phyloP scores from a whole-genome alignment of 1,140 invertebrate genomes.

The Heliothis subflexa region DNA sequence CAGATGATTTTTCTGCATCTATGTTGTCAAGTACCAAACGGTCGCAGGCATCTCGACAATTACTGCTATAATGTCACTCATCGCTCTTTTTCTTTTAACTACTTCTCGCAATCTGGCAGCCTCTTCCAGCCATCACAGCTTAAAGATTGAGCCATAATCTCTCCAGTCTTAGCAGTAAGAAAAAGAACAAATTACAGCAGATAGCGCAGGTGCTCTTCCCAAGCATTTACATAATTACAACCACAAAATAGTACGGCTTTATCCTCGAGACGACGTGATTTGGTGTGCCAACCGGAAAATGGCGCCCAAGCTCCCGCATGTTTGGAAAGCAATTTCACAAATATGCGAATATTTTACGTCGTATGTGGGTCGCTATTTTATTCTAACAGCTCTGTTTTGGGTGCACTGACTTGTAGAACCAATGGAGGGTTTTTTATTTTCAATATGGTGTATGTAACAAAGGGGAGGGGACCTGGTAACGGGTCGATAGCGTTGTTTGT shows the following conservation, averaged over 20 bases:
- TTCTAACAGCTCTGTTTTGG: slow-evolving; percentile 26
- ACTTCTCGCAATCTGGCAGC: too few relatives aligned
- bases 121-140: not conserved
- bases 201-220: slow-evolving; percentile 22
- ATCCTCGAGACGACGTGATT: slow-evolving; percentile 27
- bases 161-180: not conserved
- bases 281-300: slow-evolving; percentile 22
- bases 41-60: too few relatives aligned
- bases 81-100: too few relatives aligned
- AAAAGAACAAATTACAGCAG: slow-evolving; percentile 21
- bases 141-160: not conserved
- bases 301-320: slow-evolving; percentile 12
- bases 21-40: too few relatives aligned
- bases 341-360: slow-evolving; percentile 36
- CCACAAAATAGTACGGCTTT: slow-evolving; percentile 27
- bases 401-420: slow-evolving; percentile 3
- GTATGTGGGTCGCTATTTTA: slow-evolving; percentile 27
- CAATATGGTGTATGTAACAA: not conserved
- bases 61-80: too few relatives aligned
- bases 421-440: not conserved
- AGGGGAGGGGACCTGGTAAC: too few relatives aligned
- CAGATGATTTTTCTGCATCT: too few relatives aligned
- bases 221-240: slow-evolving; percentile 30
- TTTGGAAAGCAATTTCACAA: slow-evolving; percentile 44
- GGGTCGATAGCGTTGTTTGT: too few relatives aligned